Conservation (phyloP, 2,113 vertebrate species). For the Syngnathus scovelli region DNA sequence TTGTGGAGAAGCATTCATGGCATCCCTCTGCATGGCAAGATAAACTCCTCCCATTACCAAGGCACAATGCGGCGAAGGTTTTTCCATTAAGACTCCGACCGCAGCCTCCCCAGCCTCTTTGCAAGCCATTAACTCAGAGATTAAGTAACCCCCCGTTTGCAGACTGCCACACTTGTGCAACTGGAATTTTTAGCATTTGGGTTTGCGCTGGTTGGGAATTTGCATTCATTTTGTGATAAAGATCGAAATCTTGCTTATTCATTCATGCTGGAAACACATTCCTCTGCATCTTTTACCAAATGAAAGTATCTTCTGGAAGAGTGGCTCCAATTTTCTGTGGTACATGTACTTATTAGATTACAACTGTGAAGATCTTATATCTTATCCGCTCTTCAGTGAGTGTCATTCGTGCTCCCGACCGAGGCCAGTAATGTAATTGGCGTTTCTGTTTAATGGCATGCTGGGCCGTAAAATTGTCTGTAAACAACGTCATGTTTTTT, state of each 20-base stretch:
- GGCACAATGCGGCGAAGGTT: constrained; percentile 59
- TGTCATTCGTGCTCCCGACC: not conserved
- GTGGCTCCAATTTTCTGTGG: not conserved
- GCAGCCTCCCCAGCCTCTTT: constrained; percentile 45
- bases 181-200: constrained; percentile 23
- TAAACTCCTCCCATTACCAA: constrained; percentile 65
- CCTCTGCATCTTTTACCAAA: not conserved
- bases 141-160: constrained; percentile 34
- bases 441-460: not conserved
- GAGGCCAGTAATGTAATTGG: not conserved
- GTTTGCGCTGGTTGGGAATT: constrained; percentile 14
- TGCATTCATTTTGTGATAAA: constrained; percentile 22
- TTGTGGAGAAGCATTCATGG: constrained; percentile 52
- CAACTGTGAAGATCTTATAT: not conserved
- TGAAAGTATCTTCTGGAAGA: not conserved
- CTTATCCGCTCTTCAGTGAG: not conserved
- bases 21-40: constrained; percentile 57
- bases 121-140: constrained; percentile 46
- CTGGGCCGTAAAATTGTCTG: constrained; percentile 1
- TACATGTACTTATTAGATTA: not conserved
- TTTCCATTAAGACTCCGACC: constrained; percentile 59
- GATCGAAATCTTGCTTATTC: constrained; percentile 28
- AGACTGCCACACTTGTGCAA: constrained; percentile 5
- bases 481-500: not conserved
- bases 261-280: constrained; percentile 9